These are phyloP conservation scores for Synanthedon vespiformis DNA, from an alignment of 2,888 invertebrate species.

Conservation along the genomic window DNA sequence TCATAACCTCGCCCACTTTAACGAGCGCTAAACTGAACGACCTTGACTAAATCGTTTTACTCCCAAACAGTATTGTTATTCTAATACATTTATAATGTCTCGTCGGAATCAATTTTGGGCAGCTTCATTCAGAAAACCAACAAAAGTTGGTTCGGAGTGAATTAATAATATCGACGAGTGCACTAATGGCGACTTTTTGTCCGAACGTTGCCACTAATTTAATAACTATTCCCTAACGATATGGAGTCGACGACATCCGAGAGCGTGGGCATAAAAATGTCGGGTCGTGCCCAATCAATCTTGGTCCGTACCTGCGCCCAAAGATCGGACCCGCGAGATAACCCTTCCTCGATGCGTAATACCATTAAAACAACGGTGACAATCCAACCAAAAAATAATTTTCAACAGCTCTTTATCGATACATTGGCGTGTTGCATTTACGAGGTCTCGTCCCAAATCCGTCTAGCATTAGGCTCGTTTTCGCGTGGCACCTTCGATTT, in stretches of 20 bases:
- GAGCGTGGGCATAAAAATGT: slow-evolving; percentile 61
- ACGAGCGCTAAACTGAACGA: not conserved
- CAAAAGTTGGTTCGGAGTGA: slow-evolving; percentile 17
- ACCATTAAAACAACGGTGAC: slow-evolving; percentile 71
- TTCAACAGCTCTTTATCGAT: slow-evolving; percentile 58
- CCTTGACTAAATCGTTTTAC: not conserved
- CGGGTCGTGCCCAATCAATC: slow-evolving; percentile 62
- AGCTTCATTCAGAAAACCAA: slow-evolving; percentile 27
- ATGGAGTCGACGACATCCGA: slow-evolving; percentile 58
- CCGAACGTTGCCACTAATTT: slow-evolving; percentile 56
- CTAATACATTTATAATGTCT: not conserved
- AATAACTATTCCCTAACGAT: slow-evolving; percentile 49
- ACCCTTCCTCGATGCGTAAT: slow-evolving; percentile 68
- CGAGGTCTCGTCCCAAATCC: slow-evolving; percentile 26
- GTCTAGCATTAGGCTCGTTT: slow-evolving; percentile 30
- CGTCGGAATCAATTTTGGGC: slow-evolving; percentile 14
- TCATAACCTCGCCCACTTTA: not conserved
- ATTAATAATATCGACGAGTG: slow-evolving; percentile 11
- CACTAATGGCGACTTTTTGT: slow-evolving; percentile 43
- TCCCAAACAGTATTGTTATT: not conserved
- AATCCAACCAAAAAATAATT: slow-evolving; percentile 66
- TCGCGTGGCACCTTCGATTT: slow-evolving; percentile 26
- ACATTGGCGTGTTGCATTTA: slow-evolving; percentile 2
- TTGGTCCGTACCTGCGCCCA: slow-evolving; percentile 53
- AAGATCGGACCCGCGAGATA: slow-evolving; percentile 62